phyloP scores from a whole-genome alignment of 2,113 vertebrate genomes.

The Pachypanchax playfairii region DNA sequence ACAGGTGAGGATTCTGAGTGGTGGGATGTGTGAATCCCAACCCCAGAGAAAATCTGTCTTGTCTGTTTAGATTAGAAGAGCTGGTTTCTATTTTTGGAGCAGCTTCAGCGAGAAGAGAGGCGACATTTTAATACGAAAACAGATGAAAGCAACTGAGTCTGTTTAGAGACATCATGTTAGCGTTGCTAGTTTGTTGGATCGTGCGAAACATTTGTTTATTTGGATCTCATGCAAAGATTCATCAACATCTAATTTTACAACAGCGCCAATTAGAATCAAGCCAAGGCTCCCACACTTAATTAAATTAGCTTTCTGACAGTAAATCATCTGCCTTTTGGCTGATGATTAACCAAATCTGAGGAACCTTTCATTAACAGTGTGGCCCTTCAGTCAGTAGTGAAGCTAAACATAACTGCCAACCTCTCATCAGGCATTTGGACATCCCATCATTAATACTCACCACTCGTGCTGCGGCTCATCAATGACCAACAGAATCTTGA shows the following conservation, averaged over 20 bases:
- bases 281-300: conserved; percentile 15
- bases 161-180: not conserved
- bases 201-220: conserved; percentile 11
- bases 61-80: conserved; percentile 51
- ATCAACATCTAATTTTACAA: not conserved
- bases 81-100: conserved; percentile 60
- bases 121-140: conserved; percentile 13
- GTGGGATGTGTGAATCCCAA: conserved; percentile 37
- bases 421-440: conserved; percentile 28
- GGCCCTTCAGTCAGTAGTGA: conserved; percentile 12
- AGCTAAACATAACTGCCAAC: conserved; percentile 5
- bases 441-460: conserved; percentile 74
- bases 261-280: conserved; percentile 11
- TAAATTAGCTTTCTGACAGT: conserved; percentile 13
- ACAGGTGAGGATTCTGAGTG: conserved; percentile 36
- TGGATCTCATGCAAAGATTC: conserved; percentile 5
- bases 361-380: conserved; percentile 9
- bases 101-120: conserved; percentile 26
- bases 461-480: conserved; percentile 94
- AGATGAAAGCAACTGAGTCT: not conserved
- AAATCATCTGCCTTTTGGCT: conserved; percentile 30
- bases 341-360: conserved; percentile 9
- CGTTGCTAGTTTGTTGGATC: not conserved
- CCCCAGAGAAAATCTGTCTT: conserved; percentile 37
- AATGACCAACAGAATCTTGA: conserved; percentile 93